A percentile compares a stretch with the other conserved stretches of the same genome.
These are phyloP conservation scores for Psilopogon haemacephalus DNA, from an alignment of 2,113 vertebrate genomes.

Conservation along the genomic window DNA sequence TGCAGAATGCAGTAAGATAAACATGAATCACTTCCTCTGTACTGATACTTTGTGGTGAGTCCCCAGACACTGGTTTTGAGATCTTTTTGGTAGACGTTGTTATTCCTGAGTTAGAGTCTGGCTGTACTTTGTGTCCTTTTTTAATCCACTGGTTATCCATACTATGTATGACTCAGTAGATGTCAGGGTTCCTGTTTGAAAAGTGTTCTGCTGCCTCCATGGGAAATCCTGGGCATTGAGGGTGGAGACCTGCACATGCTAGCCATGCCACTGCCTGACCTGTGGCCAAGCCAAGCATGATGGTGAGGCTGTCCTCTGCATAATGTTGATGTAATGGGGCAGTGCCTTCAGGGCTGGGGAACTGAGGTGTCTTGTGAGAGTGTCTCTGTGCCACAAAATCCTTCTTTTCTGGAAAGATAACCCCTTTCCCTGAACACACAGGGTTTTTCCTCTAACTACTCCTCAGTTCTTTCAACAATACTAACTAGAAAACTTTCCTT, in stretches of 20 bases:
- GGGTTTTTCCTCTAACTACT: not conserved
- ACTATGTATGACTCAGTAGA: not conserved
- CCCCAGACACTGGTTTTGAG: not conserved
- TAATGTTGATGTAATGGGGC: not conserved
- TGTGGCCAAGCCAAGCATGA: not conserved
- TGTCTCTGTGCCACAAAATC: not conserved
- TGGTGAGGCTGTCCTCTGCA: not conserved
- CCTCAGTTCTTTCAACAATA: not conserved
- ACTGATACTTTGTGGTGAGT: not conserved
- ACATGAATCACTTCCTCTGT: conserved; percentile 4
- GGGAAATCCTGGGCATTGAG: not conserved
- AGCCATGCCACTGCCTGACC: rapidly evolving
- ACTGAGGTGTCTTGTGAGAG: rapidly evolving
- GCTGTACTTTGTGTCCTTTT: not conserved
- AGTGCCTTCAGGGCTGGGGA: not conserved
- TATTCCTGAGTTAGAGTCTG: conserved; percentile 1
- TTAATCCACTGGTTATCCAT: not conserved
- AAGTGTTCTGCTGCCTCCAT: rapidly evolving
- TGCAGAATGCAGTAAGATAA: not conserved
- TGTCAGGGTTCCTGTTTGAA: not conserved
- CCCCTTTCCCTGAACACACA: not conserved
- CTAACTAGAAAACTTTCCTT: conserved; percentile 2
- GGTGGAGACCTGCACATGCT: not conserved
- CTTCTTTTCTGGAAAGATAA: not conserved
- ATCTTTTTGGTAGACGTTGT: not conserved